A percentile compares a stretch with the other conserved stretches of the same genome.
phyloP scores from a whole-genome alignment of 2,797 vertebrate genomes.

The Tachyglossus aculeatus region DNA sequence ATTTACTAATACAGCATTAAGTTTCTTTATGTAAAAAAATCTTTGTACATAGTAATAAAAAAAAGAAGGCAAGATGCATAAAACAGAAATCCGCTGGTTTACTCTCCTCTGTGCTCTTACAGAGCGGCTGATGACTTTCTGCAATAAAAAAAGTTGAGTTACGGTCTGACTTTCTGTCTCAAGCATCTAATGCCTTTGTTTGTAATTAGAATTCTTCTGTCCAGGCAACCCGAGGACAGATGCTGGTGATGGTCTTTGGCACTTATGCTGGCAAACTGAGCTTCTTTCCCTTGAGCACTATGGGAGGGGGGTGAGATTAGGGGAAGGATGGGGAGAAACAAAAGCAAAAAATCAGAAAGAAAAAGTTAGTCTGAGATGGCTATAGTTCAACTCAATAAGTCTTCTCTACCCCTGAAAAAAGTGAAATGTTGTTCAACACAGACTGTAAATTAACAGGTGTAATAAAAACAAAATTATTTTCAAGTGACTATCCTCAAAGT shows the following conservation, averaged over 20 bases:
- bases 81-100: constrained; percentile 90
- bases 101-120: constrained; percentile 77
- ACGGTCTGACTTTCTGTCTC: constrained; percentile 86
- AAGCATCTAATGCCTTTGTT: constrained; percentile 87
- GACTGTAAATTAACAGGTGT: neutral
- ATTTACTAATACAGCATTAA: constrained; percentile 84
- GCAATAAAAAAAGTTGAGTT: constrained; percentile 78
- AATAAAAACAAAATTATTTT: neutral
- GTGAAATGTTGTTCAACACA: neutral
- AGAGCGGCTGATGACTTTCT: constrained; percentile 77
- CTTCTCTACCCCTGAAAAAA: neutral
- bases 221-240: constrained; percentile 81
- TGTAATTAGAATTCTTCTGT: constrained; percentile 81
- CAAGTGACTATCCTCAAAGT: neutral
- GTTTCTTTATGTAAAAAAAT: constrained; percentile 92
- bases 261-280: constrained; percentile 98
- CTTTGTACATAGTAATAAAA: constrained; percentile 96
- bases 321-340: constrained; percentile 53
- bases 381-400: neutral
- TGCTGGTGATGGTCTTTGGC: constrained; percentile 80
- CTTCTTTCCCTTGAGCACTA: constrained; percentile 99
- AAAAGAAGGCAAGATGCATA: constrained; percentile 96
- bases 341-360: neutral
- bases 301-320: constrained; percentile 24
- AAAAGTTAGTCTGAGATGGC: neutral